Conservation (phyloP, 1,140 invertebrate genomes). For the Halictus rubicundus region DNA sequence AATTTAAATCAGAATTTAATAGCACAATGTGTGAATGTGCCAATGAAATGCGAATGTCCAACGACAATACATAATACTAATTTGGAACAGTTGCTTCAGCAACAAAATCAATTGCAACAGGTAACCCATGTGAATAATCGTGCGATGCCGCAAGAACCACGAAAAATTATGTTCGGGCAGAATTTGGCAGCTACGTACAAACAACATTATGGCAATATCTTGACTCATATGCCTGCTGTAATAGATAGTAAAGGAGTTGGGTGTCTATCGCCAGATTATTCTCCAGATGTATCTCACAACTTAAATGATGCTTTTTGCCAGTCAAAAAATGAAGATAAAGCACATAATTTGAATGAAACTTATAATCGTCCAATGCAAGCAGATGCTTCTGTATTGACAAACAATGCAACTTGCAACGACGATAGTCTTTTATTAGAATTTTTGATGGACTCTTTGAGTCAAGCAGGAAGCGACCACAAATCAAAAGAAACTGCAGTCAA, state of each 20-base stretch:
- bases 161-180: constrained; percentile 62
- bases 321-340: constrained; percentile 52
- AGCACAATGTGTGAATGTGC: constrained; percentile 19
- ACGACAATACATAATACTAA: constrained; percentile 52
- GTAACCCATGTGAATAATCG: constrained; percentile 58
- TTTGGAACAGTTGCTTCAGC: constrained; percentile 66
- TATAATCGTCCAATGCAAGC: constrained; percentile 56
- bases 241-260: constrained; percentile 56
- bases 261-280: constrained; percentile 67
- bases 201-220: constrained; percentile 56
- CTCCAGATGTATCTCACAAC: constrained; percentile 72
- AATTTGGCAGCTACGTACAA: constrained; percentile 59
- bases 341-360: constrained; percentile 74
- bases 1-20: constrained; percentile 61
- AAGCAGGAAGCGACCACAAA: constrained; percentile 71
- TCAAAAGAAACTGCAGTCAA: constrained; percentile 73
- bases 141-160: constrained; percentile 76
- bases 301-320: constrained; percentile 77
- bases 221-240: constrained; percentile 41
- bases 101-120: constrained; percentile 72
- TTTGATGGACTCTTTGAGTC: constrained; percentile 71
- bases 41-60: constrained; percentile 29
- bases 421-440: constrained; percentile 77
- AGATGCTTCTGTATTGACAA: constrained; percentile 74
- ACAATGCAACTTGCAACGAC: constrained; percentile 79